Evolutionary conservation across 53 echinoderm and acorn worm species (phyloP), one percentile per base, ranked within the genome.

Genomic region (Echinometra lucunter): DNA sequence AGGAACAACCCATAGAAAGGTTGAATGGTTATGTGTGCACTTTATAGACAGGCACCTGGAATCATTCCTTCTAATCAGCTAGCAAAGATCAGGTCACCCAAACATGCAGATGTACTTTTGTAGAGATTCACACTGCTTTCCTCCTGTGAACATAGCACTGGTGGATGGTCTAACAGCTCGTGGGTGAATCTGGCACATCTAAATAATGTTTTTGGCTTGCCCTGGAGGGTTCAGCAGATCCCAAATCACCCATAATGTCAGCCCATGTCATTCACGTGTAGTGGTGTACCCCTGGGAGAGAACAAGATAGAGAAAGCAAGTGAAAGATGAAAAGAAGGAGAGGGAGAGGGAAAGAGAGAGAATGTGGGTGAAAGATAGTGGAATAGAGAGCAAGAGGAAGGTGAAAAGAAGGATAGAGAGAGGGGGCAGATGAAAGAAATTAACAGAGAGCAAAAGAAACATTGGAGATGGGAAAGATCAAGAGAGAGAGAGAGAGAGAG

Each of bases 71-170:
- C 69, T 69, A 69, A 69, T 69, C 28, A 69, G 34, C 69, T 40
- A 78, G 78, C 17, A 40, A 78, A 78, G 78, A 32, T 16, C 34
- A 10, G 78, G 78, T 78, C 78, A 78, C 78, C 69, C 3, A 40
- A 78, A 78, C 78, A 78, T 18, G 0, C 70, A 3, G 34, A 40
- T 78, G 78, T 78, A 78, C 78, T 78, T 40, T 78, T 78, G 78
- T 38, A 9, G 37, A 78, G 16, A 78, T 34, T 78, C 40, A 78
- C 78, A 38, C 78, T 19, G 78, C 78, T 78, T 13, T 78, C 7
- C 78, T 69, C 42, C 78, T 4, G 38, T 21, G 78, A 19, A 40
- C 40, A 78, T 40, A 78, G 19, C 78, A 78, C 40, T 19, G 38
- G 78, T 78, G 19, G 78, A 78, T 42, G 17, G 78, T 78, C 4